Conservation (phyloP, 2,113 vertebrate genomes). For the Rhinogobius similis region DNA sequence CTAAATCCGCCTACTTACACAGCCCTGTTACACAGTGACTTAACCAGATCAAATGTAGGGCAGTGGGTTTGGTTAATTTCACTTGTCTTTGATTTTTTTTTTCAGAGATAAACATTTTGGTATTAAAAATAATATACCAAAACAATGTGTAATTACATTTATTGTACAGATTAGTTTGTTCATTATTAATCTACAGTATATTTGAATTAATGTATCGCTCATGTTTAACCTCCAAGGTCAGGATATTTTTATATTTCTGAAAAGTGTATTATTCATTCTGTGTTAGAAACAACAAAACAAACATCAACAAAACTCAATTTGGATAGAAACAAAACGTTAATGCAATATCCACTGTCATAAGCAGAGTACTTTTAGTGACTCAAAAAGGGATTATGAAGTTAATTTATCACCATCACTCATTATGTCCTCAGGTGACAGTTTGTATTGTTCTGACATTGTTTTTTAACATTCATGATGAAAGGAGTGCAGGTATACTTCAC, state of each 20-base stretch:
- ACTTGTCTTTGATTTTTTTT: constrained; percentile 29
- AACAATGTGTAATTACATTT: constrained; percentile 41
- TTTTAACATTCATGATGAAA: constrained; percentile 17
- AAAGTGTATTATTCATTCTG: too few relatives aligned
- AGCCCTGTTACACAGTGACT: constrained; percentile 52
- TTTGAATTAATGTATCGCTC: constrained; percentile 29
- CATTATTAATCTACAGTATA: constrained; percentile 12
- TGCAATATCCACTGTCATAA: neutral
- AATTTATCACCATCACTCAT: neutral
- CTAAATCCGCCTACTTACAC: constrained; percentile 70
- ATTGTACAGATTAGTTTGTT: constrained; percentile 23
- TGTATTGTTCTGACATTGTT: neutral
- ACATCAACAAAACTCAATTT: too few relatives aligned
- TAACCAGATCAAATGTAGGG: constrained; percentile 62
- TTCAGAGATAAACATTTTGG: constrained; percentile 3
- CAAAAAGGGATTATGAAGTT: neutral
- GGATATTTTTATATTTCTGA: neutral
- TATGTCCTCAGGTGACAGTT: neutral
- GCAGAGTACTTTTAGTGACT: neutral
- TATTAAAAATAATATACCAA: constrained; percentile 29
- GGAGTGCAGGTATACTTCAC: constrained; percentile 25
- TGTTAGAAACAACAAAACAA: too few relatives aligned
- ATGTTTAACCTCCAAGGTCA: constrained; percentile 46
- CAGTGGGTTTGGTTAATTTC: constrained; percentile 61
- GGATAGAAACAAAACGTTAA: neutral